phyloP scores from a whole-genome alignment of 2,888 invertebrate genomes.

The Hylaea fasciaria region DNA sequence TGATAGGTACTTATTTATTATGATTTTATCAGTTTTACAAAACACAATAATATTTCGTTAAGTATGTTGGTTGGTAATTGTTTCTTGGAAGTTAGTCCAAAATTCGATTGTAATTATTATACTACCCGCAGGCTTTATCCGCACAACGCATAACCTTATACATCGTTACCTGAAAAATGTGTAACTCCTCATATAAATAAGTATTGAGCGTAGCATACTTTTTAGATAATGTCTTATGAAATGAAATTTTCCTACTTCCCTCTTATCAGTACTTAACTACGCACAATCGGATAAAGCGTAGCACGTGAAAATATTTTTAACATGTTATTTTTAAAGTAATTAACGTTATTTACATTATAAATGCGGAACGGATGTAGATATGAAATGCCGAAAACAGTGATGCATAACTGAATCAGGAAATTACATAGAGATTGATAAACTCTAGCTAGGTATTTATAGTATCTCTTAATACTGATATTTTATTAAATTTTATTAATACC shows the following conservation, averaged over 20 bases:
- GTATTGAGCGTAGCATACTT: conserved; percentile 12
- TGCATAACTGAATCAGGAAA: neutral
- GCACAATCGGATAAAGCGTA: conserved; percentile 7
- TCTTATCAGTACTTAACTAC: conserved; percentile 11
- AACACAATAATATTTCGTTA: conserved; percentile 2
- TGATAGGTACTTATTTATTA: no score
- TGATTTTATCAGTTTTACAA: no score
- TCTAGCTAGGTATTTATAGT: neutral
- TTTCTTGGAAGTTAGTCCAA: neutral
- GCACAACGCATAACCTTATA: no score
- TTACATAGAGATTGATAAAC: neutral
- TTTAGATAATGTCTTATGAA: conserved; percentile 6
- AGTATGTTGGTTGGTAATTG: conserved; percentile 1
- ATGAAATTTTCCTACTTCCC: conserved; percentile 4
- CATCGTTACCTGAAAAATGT: no score
- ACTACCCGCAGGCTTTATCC: no score
- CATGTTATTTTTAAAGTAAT: neutral
- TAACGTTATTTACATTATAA: conserved; percentile 17
- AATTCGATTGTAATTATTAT: no score
- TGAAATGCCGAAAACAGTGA: conserved; percentile 6
- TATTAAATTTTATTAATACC: no score
- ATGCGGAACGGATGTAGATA: conserved; percentile 28
- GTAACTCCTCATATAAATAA: conserved; percentile 1
- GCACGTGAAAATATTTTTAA: conserved; percentile 6
- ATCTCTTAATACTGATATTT: no score